A percentile compares a stretch with the other conserved stretches of the same genome.
phyloP scores from a whole-genome alignment of 2,888 invertebrate genomes.

The Coecobrya sp. region DNA sequence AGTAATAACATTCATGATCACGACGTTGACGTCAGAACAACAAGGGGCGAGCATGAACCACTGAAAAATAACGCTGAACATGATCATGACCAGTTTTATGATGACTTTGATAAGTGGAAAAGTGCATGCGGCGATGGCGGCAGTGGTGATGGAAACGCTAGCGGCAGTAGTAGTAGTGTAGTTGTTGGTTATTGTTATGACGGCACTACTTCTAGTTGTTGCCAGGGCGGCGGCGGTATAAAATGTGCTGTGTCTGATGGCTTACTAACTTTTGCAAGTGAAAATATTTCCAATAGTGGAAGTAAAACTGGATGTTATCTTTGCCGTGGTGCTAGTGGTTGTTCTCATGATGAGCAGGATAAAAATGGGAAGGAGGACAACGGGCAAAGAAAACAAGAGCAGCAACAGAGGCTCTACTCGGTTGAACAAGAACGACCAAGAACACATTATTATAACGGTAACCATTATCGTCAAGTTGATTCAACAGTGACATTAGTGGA shows the following conservation, averaged over 20 bases:
- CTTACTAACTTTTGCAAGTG: constrained; percentile 48
- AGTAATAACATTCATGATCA: constrained; percentile 39
- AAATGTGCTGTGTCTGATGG: constrained; percentile 10
- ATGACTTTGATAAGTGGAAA: constrained; percentile 47
- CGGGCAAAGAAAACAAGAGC: background rate
- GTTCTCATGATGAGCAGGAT: constrained; percentile 1
- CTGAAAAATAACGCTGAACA: background rate
- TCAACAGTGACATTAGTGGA: constrained; percentile 62
- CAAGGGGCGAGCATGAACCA: background rate
- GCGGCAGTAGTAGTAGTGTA: background rate
- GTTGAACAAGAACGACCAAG: constrained; percentile 52
- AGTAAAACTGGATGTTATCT: background rate
- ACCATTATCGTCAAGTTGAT: constrained; percentile 70
- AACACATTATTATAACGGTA: constrained; percentile 65
- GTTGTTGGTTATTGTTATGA: constrained; percentile 44
- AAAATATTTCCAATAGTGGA: constrained; percentile 5
- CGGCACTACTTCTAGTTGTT: background rate
- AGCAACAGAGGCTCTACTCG: background rate
- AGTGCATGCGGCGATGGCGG: background rate
- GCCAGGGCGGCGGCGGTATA: background rate
- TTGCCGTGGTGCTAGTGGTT: background rate
- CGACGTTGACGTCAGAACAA: constrained; percentile 23
- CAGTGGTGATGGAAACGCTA: background rate
- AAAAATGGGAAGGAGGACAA: constrained; percentile 6
- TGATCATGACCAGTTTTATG: constrained; percentile 29